phyloP scores from a whole-genome alignment of 2,888 invertebrate genomes.

The Phengaris alcon region DNA sequence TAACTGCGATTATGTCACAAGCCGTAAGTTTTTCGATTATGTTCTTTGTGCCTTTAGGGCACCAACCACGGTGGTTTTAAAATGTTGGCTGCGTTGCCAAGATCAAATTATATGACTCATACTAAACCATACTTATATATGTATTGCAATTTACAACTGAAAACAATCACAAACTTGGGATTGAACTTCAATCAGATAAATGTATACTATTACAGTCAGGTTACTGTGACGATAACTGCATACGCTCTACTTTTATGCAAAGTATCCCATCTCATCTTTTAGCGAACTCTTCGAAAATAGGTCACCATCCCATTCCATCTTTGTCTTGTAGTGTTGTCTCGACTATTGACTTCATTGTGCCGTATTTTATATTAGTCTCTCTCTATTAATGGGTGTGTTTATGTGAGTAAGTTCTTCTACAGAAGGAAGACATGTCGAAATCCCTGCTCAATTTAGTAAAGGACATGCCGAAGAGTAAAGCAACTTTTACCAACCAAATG shows the following conservation, averaged over 20 bases:
- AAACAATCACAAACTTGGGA: not conserved
- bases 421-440: too few species aligned
- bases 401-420: too few species aligned
- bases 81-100: not conserved
- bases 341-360: not conserved
- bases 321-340: not conserved
- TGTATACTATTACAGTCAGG: not conserved
- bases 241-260: not conserved
- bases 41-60: too few species aligned
- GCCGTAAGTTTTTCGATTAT: not conserved
- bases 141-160: not conserved
- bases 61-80: not conserved
- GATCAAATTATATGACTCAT: not conserved
- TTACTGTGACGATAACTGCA: not conserved
- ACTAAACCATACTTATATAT: not conserved
- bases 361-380: not conserved
- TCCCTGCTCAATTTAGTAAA: too few species aligned
- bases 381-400: too few species aligned
- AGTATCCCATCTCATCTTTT: constrained; percentile 7
- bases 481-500: too few species aligned
- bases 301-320: not conserved
- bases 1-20: not conserved
- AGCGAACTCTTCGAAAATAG: constrained; percentile 6
- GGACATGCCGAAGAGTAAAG: too few species aligned
- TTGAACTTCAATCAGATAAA: not conserved